These are phyloP conservation scores for Leptodirus hochenwartii DNA, from an alignment of 2,888 invertebrate species.

Conservation along the genomic window DNA sequence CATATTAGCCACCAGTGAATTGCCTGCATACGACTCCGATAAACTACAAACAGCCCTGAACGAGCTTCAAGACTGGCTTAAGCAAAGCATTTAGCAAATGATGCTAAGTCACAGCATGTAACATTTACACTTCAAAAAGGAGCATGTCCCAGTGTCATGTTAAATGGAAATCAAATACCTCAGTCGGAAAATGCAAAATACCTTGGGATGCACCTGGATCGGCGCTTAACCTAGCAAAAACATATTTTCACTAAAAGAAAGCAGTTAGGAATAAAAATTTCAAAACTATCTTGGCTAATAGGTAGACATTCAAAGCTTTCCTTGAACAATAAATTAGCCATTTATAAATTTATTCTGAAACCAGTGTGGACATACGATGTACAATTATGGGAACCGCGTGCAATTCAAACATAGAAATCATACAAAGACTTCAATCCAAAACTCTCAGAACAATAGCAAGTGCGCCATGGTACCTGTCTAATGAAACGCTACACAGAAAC, in stretches of 20 bases:
- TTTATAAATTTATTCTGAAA: constrained; percentile 11
- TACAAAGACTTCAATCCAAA: constrained; percentile 11
- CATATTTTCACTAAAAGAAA: constrained; percentile 13
- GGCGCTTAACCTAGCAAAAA: constrained; percentile 11
- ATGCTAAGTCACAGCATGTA: constrained; percentile 14
- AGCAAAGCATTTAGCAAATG: no score
- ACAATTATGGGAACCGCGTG: constrained; percentile 9
- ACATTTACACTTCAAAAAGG: constrained; percentile 14
- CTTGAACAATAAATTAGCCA: constrained; percentile 9
- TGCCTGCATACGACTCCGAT: constrained; percentile 4
- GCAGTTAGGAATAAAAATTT: constrained; percentile 11
- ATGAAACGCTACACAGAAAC: constrained; percentile 9
- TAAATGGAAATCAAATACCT: no score
- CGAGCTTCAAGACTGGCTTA: constrained; percentile 12
- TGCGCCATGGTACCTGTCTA: constrained; percentile 11
- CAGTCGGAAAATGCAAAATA: no score
- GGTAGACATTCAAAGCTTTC: constrained; percentile 9
- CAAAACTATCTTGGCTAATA: constrained; percentile 10
- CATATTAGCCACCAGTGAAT: constrained; percentile 7
- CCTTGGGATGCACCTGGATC: constrained; percentile 9
- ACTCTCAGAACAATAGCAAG: constrained; percentile 9
- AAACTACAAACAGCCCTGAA: constrained; percentile 11
- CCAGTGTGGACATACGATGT: constrained; percentile 10
- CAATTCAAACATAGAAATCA: constrained; percentile 5
- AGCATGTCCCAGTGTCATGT: constrained; percentile 7